Conservation (phyloP, 2,888 invertebrate genomes). For the Dryomyza anilis region DNA sequence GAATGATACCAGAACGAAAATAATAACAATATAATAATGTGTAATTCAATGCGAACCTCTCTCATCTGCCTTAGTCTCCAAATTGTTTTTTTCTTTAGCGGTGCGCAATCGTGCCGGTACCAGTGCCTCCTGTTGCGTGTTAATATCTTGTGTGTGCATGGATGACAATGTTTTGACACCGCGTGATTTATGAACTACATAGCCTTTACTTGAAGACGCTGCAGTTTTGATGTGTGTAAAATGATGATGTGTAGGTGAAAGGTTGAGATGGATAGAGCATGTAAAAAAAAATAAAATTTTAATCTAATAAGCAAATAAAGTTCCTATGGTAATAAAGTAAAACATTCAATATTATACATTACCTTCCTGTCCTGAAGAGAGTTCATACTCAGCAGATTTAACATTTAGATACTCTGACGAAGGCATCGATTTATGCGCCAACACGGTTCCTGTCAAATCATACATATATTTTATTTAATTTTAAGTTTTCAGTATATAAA, state of each 20-base stretch:
- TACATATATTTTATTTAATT: no score
- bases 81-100: conserved; percentile 69
- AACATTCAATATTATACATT: conserved; percentile 37
- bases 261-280: not conserved
- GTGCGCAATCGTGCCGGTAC: conserved; percentile 66
- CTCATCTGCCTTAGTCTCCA: conserved; percentile 72
- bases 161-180: conserved; percentile 80
- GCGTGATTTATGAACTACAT: conserved; percentile 80
- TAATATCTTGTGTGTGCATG: conserved; percentile 57
- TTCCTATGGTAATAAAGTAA: conserved; percentile 22
- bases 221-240: not conserved
- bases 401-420: conserved; percentile 52
- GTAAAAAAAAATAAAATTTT: not conserved
- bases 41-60: no score
- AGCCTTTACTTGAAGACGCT: conserved; percentile 58
- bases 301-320: not conserved
- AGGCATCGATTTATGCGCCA: conserved; percentile 51
- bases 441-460: no score
- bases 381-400: conserved; percentile 47
- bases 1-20: no score
- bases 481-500: conserved; percentile 9
- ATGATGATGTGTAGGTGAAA: not conserved
- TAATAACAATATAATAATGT: no score
- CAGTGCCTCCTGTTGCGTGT: conserved; percentile 63
- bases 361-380: conserved; percentile 54